Evolutionary conservation across 2,113 vertebrate species (phyloP).

Genomic region (Heliornis fulica): DNA sequence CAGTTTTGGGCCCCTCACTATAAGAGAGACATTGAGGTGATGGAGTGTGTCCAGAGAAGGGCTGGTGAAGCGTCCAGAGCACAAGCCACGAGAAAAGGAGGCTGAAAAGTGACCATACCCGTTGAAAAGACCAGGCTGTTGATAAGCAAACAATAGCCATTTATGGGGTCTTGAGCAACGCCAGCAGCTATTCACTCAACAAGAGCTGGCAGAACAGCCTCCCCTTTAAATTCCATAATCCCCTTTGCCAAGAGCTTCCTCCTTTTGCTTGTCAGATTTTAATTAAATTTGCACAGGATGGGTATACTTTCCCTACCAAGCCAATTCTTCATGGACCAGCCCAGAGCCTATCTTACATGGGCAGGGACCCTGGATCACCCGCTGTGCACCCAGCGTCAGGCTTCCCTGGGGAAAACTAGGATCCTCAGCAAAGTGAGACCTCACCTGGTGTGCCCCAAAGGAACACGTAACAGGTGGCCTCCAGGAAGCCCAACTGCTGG

Average conservation of each 20-base stretch:
- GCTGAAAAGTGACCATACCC: too few relatives aligned
- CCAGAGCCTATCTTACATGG: background rate
- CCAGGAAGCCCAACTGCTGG: background rate
- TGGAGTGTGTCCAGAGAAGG: too few relatives aligned
- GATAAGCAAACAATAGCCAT: constrained; percentile 11
- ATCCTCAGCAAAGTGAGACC: background rate
- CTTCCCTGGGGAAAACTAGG: accelerated
- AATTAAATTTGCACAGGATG: background rate
- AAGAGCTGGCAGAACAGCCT: background rate
- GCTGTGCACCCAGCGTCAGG: accelerated
- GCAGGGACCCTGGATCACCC: background rate
- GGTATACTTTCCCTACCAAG: background rate
- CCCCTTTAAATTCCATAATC: background rate
- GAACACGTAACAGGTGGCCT: background rate
- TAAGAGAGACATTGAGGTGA: too few relatives aligned
- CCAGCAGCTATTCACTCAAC: background rate
- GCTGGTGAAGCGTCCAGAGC: too few relatives aligned
- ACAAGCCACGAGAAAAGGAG: too few relatives aligned
- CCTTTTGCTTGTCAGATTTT: background rate
- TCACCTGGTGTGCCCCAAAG: background rate
- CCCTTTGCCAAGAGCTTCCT: background rate
- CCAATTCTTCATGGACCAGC: background rate
- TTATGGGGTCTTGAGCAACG: background rate
- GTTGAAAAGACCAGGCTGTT: background rate
- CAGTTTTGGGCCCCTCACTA: too few relatives aligned